Base-by-base conservation (phyloP, 2,797 vertebrate species). In the Hemitrygon akajei region DNA sequence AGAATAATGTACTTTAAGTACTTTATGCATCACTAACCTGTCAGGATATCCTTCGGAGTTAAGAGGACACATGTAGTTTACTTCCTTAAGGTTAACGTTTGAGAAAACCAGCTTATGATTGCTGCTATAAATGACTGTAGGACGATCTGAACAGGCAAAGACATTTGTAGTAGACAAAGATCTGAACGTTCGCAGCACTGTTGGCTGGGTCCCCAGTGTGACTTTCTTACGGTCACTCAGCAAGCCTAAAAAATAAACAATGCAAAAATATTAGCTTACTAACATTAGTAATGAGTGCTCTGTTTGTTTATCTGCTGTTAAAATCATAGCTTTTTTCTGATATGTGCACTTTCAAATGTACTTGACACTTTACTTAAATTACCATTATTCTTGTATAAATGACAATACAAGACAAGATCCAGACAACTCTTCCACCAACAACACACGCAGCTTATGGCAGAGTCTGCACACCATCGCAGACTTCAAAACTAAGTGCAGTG, bases 21-120 rank as follows among this genome's bases (percentile, higher is more conserved):
- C 30, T 30, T 34, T 16, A 87, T 34, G 34, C 58, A 87, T 60
- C 22, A 93, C 95, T 95, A 91, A 98, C 98, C 99, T 99, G 97
- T 99, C 99, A 0, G 99, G 99, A 79, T 99, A 99, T 0, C 99
- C 99, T 60, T 99, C 98, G 0, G 99, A 99, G 97, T 99, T 99
- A 94, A 99, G 98, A 0, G 99, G 99, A 95, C 99, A 99, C 99
- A 99, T 99, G 95, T 99, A 99, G 96, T 99, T 99, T 96, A 99
- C 99, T 95, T 99, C 99, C 96, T 99, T 99, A 94, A 99, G 98
- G 96, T 99, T 99, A 96, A 99, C 99, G 0, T 99, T 99, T 95
- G 99, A 99, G 96, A 99, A 99, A 93, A 99, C 99, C 95, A 99
- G 96, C 95, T 99, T 99, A 97, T 99, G 99, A 96, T 99, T 99